Evolutionary conservation across 2,888 invertebrate genomes (phyloP), one percentile per base, ranked within the genome.

Genomic region (Cylindroiulus punctatus): DNA sequence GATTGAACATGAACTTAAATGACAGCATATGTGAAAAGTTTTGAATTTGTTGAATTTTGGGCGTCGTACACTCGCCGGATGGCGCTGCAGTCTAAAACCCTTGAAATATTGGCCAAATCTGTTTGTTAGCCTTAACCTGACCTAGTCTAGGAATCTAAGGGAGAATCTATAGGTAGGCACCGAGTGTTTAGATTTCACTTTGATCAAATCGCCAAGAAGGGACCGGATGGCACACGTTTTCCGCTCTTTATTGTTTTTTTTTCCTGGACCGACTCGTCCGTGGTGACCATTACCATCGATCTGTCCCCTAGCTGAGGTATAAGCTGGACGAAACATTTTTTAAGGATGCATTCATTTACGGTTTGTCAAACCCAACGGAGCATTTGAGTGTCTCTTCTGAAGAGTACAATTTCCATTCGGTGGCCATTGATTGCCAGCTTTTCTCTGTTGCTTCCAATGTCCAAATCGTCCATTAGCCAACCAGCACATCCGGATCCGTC

Each of bases 391-490:
- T 76, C 76, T 30, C 76, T 76, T 76, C 76, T 30, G 30, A 30
- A 76, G 76, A 76, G 76, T 17, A 76, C 30, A 76, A 76, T 76
- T 76, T 76, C 76, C 76, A 76, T 76, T 76, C 76, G 76, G 76
- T 76, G 76, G 76, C 76, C 76, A 76, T 76, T 76, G 76, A 76
- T 76, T 76, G 76, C 76, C 26, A 30, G 57, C 57, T 10, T 65
- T 22, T 65, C 57, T 76, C 76, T 30, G 22, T 76, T 76, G 76
- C 76, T 30, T 12, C 76, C 30, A 76, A 32, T 76, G 76, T 76
- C 76, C 76, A 76, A 76, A 76, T 76, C 76, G 76, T 76, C 76
- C 76, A 76, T 76, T 76, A 76, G 76, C 76, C 76, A 76, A 76
- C 76, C 76, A 76, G 76, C 76, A 76, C 76, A 76, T 76, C 76